A percentile compares a stretch with the other conserved stretches of the same genome.
phyloP scores from a whole-genome alignment of 2,888 invertebrate species.

The Stramonita haemastoma region DNA sequence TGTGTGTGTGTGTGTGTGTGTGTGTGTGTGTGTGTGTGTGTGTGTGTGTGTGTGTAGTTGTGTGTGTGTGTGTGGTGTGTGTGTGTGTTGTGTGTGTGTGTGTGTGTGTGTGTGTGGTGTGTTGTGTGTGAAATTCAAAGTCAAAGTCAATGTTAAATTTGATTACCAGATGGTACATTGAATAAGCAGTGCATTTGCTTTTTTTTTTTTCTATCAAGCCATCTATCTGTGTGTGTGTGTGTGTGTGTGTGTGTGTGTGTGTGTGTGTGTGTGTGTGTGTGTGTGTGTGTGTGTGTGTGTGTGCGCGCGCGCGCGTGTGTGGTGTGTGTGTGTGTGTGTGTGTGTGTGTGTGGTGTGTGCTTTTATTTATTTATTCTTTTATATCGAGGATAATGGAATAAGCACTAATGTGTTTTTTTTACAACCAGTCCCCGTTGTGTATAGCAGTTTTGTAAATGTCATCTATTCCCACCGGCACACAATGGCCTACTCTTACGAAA shows the following conservation, averaged over 20 bases:
- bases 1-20: slow-evolving; percentile 11
- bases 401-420: no score
- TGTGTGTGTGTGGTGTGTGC: not conserved
- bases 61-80: not conserved
- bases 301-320: not conserved
- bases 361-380: no score
- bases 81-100: not conserved
- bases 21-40: slow-evolving; percentile 12
- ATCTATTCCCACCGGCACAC: no score
- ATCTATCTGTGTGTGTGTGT: no score
- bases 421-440: no score
- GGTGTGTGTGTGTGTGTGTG: not conserved
- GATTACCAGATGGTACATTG: no score
- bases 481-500: no score
- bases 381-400: no score
- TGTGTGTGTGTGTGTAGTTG: not conserved
- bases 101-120: not conserved
- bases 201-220: no score
- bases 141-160: no score
- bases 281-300: not conserved
- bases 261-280: not conserved
- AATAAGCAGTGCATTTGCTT: no score
- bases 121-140: not conserved
- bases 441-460: no score
- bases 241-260: slow-evolving; percentile 13